These are phyloP conservation scores for Myopa tessellatipennis DNA, from an alignment of 2,888 invertebrate genomes.

Conservation along the genomic window DNA sequence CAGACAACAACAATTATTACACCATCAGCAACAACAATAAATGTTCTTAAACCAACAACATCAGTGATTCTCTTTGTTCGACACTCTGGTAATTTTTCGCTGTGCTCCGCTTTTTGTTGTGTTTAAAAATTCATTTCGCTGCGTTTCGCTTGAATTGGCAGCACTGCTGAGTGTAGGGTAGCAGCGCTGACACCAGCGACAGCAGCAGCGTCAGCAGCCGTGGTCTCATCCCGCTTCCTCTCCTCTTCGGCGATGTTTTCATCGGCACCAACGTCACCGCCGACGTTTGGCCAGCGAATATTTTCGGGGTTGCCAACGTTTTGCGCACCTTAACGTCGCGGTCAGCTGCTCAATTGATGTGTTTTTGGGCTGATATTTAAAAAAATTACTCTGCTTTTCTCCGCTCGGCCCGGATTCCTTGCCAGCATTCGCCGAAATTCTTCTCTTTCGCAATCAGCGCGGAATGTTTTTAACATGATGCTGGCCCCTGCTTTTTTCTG, in stretches of 20 bases:
- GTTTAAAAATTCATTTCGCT: constrained; percentile 47
- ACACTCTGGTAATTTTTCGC: constrained; percentile 61
- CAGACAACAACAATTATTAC: background rate
- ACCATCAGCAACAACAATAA: background rate
- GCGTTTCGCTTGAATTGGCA: constrained; percentile 45
- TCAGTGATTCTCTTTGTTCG: constrained; percentile 60
- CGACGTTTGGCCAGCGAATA: constrained; percentile 11
- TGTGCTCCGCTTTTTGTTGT: constrained; percentile 46
- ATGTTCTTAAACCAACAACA: constrained; percentile 44
- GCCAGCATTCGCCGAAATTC: constrained; percentile 7
- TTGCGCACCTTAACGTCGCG: constrained; percentile 28
- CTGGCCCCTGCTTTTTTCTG: background rate
- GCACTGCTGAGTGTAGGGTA: background rate
- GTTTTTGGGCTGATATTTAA: background rate
- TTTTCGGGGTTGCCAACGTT: constrained; percentile 22
- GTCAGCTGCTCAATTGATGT: constrained; percentile 34
- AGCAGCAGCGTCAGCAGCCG: background rate
- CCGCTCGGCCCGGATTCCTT: background rate
- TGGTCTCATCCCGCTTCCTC: background rate
- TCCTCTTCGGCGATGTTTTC: background rate
- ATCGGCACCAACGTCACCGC: constrained; percentile 13
- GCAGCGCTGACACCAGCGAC: constrained; percentile 3
- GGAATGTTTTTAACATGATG: constrained; percentile 13
- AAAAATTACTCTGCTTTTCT: constrained; percentile 11
- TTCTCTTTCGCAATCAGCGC: constrained; percentile 11